phyloP scores from a whole-genome alignment of 2,888 invertebrate genomes.

The Dynastes grantii region DNA sequence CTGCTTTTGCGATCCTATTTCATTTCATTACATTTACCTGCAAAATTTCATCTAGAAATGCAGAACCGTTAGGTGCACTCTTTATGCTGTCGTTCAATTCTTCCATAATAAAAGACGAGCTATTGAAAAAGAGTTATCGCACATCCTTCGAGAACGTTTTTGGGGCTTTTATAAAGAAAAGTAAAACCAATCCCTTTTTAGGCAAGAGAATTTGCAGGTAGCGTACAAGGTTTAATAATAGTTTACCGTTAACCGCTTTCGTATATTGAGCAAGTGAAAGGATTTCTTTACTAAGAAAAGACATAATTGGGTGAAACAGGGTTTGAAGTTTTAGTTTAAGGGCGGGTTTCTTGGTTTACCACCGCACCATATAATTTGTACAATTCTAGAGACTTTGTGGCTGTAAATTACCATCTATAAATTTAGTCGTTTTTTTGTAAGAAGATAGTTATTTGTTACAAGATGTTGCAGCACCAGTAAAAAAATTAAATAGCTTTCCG shows the following conservation, averaged over 20 bases:
- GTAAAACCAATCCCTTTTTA: conserved; percentile 30
- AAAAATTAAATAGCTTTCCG: too few relatives aligned
- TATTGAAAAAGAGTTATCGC: conserved; percentile 34
- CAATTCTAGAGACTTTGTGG: conserved; percentile 1
- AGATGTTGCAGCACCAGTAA: too few relatives aligned
- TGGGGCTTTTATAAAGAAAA: conserved; percentile 5
- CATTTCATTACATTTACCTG: not conserved
- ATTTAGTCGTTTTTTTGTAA: not conserved
- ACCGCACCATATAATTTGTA: conserved; percentile 20
- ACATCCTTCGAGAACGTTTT: conserved; percentile 12
- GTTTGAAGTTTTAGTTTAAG: not conserved
- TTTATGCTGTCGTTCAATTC: conserved; percentile 20
- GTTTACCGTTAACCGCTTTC: conserved; percentile 31
- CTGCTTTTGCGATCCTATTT: not conserved
- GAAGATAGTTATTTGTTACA: not conserved
- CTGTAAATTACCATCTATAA: conserved; percentile 12
- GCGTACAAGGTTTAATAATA: conserved; percentile 1
- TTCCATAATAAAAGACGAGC: conserved; percentile 1
- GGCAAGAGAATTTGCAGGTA: conserved; percentile 25
- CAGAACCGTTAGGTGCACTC: not conserved
- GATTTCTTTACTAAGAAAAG: conserved; percentile 8
- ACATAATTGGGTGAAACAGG: conserved; percentile 9
- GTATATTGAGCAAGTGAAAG: conserved; percentile 26
- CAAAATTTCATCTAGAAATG: conserved; percentile 7
- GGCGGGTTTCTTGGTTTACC: not conserved